phyloP scores from a whole-genome alignment of 2,113 vertebrate species.

The Cranoglanis bouderius region DNA sequence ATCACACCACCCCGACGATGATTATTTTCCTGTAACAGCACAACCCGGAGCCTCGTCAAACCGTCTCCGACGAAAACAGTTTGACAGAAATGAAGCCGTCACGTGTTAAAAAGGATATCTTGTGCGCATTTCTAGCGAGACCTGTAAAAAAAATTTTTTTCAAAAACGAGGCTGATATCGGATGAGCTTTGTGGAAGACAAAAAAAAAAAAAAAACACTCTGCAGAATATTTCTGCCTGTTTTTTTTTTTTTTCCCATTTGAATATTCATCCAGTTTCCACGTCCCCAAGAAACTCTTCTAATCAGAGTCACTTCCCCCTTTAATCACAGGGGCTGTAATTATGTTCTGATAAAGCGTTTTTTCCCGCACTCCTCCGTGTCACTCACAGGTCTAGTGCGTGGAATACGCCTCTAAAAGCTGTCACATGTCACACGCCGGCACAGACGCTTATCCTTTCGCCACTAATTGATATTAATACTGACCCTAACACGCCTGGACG shows the following conservation, averaged over 20 bases:
- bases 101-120: neutral
- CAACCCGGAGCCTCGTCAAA: neutral
- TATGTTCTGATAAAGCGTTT: slow-evolving; percentile 76
- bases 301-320: slow-evolving; percentile 79
- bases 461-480: slow-evolving; percentile 75
- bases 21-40: neutral
- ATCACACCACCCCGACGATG: neutral
- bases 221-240: slow-evolving; percentile 39
- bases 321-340: slow-evolving; percentile 79
- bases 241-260: slow-evolving; percentile 62
- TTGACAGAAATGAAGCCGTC: neutral
- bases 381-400: slow-evolving; percentile 75
- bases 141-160: neutral
- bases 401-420: slow-evolving; percentile 72
- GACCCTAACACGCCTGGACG: slow-evolving; percentile 62
- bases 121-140: neutral
- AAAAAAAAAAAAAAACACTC: too few relatives aligned
- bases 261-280: slow-evolving; percentile 76
- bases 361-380: slow-evolving; percentile 73
- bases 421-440: slow-evolving; percentile 65
- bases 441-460: slow-evolving; percentile 65
- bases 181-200: too few relatives aligned
- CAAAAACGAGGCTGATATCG: neutral
- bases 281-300: slow-evolving; percentile 70
- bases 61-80: neutral